Base-by-base conservation (phyloP, 2,888 invertebrate species). In the Catocala nupta region DNA sequence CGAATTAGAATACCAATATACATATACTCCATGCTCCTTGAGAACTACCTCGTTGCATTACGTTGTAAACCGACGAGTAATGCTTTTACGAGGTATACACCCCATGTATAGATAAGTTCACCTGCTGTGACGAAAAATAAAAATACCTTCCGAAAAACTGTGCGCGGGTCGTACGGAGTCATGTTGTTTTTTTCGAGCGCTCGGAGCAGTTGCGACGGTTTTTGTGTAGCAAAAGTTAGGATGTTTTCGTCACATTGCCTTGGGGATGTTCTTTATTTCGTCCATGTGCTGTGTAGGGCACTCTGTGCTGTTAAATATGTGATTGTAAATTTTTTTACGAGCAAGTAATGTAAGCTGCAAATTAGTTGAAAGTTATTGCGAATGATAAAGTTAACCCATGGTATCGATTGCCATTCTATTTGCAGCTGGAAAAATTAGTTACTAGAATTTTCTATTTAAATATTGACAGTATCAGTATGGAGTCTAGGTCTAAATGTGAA, bases 41-140 rank as follows among this genome's bases (percentile, higher is more conserved):
- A 13, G 61, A 55, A 34, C 49, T 8, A 13, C 53, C 0, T n/a
- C 8, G 42, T 61, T 61, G 57, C 47, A 54, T 48, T 59, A 49
- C 39, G 57, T 58, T 47, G 43, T 73, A 68, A 71, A 72, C 44
- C 63, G 63, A 44, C 11, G 52, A 44, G 62, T 65, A 73, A 73
- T 69, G 60, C 57, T 70, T 75, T 77, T 77, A 77, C 58, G 73
- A 73, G 63, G 54, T 44, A 65, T 65, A 47, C 44, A 55, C 51
- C 16, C 59, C 10, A 33, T 52, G 63, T 77, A 67, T 63, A 69
- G 63, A 78, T 75, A 77, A 73, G 67, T 64, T 71, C 68, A 70
- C 67, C 59, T 65, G 57, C 53, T 68, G 39, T 67, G 61, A 55
- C 59, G 70, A 68, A 75, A 77, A 68, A 74, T 67, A 71, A 74